A percentile compares a stretch with the other conserved stretches of the same genome.
These are phyloP conservation scores for Stomatorhinus ivindoensis DNA, from an alignment of 2,113 vertebrate species.

Conservation along the genomic window DNA sequence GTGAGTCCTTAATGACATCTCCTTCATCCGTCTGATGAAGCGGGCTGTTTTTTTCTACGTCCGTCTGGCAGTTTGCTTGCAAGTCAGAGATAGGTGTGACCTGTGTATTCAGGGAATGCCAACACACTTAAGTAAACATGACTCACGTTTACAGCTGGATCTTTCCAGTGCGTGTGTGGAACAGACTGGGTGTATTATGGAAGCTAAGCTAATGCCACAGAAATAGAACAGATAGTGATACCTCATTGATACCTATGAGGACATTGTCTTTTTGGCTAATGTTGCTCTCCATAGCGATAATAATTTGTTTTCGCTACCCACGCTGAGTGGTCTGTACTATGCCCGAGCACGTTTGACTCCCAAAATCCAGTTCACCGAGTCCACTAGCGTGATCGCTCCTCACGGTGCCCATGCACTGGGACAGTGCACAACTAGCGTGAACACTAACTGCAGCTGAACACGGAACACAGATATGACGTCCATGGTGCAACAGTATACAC, in stretches of 20 bases:
- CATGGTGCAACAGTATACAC: not conserved
- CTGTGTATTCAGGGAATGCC: not conserved
- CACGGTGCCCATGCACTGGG: too few species aligned
- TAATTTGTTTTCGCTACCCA: too few species aligned
- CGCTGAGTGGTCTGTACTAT: too few species aligned
- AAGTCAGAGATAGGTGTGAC: not conserved
- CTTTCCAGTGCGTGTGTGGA: not conserved
- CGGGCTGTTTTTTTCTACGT: not conserved
- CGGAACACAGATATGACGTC: not conserved
- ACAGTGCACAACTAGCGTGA: not conserved
- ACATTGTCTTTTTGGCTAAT: too few species aligned
- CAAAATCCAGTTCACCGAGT: too few species aligned
- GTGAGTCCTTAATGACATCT: not conserved
- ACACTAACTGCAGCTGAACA: not conserved
- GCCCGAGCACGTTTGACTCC: too few species aligned
- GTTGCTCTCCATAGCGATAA: too few species aligned
- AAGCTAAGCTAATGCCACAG: not conserved
- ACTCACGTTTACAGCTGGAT: not conserved
- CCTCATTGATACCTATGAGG: too few species aligned
- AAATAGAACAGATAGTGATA: too few species aligned
- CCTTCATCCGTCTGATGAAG: not conserved
- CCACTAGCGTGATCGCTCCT: too few species aligned
- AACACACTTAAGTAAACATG: not conserved
- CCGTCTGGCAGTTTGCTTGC: not conserved
- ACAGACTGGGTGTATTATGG: not conserved